A percentile compares a stretch with the other conserved stretches of the same genome.
Evolutionary conservation across 2,113 vertebrate genomes (phyloP).

Genomic region (Osmerus eperlanus): DNA sequence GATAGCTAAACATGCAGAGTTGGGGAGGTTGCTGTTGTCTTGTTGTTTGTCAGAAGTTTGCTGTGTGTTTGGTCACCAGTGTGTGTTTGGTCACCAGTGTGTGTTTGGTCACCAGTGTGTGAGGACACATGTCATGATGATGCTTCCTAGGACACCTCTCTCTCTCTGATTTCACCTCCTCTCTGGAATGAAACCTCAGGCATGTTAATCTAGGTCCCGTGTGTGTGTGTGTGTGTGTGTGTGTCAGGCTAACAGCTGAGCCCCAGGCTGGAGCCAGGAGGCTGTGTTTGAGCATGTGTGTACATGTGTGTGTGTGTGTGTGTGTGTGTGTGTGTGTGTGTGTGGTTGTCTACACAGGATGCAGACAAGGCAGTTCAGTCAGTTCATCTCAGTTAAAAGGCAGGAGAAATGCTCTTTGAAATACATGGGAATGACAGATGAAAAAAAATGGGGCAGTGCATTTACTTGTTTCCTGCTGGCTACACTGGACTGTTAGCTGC

Average conservation of each 20-base stretch:
- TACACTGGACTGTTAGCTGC: too few relatives aligned
- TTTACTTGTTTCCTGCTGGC: too few relatives aligned
- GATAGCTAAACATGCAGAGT: slow-evolving; percentile 3
- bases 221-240: slow-evolving; percentile 4
- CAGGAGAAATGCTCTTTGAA: not conserved
- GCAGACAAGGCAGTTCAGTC: slow-evolving; percentile 1
- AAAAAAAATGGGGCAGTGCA: too few relatives aligned
- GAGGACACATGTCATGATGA: too few relatives aligned
- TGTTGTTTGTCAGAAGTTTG: not conserved
- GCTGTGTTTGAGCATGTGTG: not conserved
- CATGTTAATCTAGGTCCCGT: slow-evolving; percentile 18
- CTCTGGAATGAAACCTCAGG: slow-evolving; percentile 13
- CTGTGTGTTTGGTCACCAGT: not conserved
- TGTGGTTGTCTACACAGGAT: not conserved
- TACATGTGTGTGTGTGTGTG: not conserved
- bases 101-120: too few relatives aligned
- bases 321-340: slow-evolving; percentile 1
- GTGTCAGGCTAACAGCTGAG: slow-evolving; percentile 33
- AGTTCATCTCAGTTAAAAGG: slow-evolving; percentile 9
- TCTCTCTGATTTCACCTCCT: not conserved
- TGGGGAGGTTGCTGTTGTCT: not conserved
- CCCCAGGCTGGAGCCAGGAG: not conserved
- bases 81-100: too few relatives aligned
- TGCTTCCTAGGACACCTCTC: not conserved
- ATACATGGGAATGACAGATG: not conserved